Conservation (phyloP, 2,888 invertebrate genomes). For the Thereva unica region DNA sequence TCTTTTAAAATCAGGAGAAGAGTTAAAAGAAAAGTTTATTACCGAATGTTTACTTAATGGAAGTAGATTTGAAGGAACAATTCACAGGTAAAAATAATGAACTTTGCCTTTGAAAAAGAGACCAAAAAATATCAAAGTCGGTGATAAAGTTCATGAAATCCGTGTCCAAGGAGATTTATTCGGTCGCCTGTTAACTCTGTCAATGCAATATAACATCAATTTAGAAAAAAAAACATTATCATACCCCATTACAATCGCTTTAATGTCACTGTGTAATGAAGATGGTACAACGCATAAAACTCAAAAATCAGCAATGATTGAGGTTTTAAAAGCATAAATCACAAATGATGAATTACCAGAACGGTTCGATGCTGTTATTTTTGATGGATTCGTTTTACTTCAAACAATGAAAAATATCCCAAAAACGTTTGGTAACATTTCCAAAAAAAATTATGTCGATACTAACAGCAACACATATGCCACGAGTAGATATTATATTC, state of each 20-base stretch:
- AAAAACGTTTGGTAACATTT: too few relatives aligned
- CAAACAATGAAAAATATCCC: too few relatives aligned
- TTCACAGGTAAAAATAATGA: background rate
- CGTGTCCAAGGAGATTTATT: slow-evolving; percentile 47
- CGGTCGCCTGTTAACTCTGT: slow-evolving; percentile 46
- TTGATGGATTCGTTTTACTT: too few relatives aligned
- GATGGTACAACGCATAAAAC: slow-evolving; percentile 45
- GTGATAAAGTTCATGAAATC: slow-evolving; percentile 43
- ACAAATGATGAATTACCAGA: slow-evolving; percentile 46
- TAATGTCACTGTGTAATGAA: slow-evolving; percentile 47
- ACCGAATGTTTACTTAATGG: background rate
- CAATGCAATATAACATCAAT: slow-evolving; percentile 31
- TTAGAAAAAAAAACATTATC: too few relatives aligned
- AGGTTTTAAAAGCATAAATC: slow-evolving; percentile 36
- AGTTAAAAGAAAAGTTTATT: too few relatives aligned
- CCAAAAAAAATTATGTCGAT: too few relatives aligned
- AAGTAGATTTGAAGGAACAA: background rate
- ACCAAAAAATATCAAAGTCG: slow-evolving; percentile 2
- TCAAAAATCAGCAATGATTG: background rate
- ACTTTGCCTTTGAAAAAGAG: background rate
- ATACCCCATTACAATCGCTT: slow-evolving; percentile 47
- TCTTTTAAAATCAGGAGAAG: too few relatives aligned
- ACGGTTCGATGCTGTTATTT: too few relatives aligned
- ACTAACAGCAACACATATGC: too few relatives aligned
- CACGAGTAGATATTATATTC: too few relatives aligned